A percentile compares a stretch with the other conserved stretches of the same genome.
phyloP scores from a whole-genome alignment of 2,113 vertebrate species.

The Syrrhaptes paradoxus region DNA sequence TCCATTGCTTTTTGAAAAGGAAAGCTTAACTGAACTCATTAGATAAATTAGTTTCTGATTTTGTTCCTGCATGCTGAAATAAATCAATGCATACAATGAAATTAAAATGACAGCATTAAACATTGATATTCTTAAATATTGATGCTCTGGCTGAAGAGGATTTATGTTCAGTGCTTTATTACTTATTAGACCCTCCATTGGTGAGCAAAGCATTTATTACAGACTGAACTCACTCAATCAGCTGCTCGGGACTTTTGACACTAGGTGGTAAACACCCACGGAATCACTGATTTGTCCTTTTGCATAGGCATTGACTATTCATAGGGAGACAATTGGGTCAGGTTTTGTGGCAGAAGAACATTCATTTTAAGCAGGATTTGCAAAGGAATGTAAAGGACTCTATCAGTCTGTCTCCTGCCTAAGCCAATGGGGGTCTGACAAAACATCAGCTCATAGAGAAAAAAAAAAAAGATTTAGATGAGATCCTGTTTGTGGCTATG shows the following conservation, averaged over 20 bases:
- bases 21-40: slow-evolving; percentile 4
- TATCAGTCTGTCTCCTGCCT: neutral
- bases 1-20: neutral
- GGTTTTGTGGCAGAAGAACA: neutral
- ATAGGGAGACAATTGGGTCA: neutral
- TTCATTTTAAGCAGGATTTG: neutral
- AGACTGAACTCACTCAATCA: neutral
- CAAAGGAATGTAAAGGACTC: neutral
- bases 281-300: neutral
- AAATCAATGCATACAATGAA: neutral
- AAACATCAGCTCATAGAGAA: neutral
- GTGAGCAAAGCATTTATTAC: neutral
- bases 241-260: neutral
- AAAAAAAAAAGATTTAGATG: neutral
- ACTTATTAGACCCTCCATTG: neutral
- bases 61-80: neutral
- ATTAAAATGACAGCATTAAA: slow-evolving; percentile 30
- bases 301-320: neutral
- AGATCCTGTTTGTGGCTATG: neutral
- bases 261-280: neutral
- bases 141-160: neutral
- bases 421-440: neutral
- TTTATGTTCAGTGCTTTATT: slow-evolving; percentile 3
- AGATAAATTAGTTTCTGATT: slow-evolving; percentile 23
- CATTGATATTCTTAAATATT: slow-evolving; percentile 31